Conservation (phyloP, 1,140 invertebrate species). For the Hylyphantes graminicola region DNA sequence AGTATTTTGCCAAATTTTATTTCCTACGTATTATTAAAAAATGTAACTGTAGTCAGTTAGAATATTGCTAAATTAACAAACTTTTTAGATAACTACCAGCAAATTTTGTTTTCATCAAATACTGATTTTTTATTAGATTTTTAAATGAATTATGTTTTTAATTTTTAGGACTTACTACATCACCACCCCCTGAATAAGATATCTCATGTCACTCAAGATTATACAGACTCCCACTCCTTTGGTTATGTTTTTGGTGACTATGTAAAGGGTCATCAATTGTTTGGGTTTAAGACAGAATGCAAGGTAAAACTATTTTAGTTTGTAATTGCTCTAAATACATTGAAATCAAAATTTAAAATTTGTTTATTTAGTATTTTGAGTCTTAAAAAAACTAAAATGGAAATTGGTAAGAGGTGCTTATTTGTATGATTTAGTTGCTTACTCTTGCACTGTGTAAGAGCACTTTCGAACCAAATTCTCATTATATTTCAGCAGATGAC, state of each 20-base stretch:
- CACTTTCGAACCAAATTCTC: too few relatives aligned
- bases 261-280: conserved; percentile 19
- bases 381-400: too few relatives aligned
- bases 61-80: neutral
- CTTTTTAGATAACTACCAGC: neutral
- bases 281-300: conserved; percentile 24
- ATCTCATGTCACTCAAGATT: conserved; percentile 35
- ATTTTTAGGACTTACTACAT: conserved; percentile 6
- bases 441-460: too few relatives aligned
- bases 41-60: neutral
- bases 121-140: neutral
- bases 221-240: conserved; percentile 2
- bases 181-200: conserved; percentile 26
- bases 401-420: too few relatives aligned
- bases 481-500: too few relatives aligned
- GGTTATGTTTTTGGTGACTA: conserved; percentile 39
- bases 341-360: neutral
- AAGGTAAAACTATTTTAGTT: neutral
- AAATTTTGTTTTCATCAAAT: neutral
- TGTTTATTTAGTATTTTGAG: too few relatives aligned
- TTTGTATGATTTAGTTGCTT: too few relatives aligned
- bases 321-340: neutral
- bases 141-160: neutral
- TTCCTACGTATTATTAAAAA: neutral
- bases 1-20: neutral